These are phyloP conservation scores for Phylloscopus whistleri DNA, from an alignment of 2,113 vertebrate genomes.

Conservation along the genomic window DNA sequence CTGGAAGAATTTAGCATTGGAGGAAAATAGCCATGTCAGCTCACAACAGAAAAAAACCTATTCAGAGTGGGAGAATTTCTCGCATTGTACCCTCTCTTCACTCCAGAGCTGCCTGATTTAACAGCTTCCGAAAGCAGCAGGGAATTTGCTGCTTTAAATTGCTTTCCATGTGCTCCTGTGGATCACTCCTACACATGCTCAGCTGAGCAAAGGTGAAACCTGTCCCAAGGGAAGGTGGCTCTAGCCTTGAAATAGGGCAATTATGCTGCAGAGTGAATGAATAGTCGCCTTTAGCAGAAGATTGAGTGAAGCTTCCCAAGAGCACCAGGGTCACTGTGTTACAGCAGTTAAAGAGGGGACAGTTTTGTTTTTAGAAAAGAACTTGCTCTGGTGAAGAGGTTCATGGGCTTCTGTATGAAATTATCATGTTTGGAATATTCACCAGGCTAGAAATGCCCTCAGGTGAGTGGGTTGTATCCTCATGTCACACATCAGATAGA, in stretches of 20 bases:
- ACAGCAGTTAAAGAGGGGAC: background rate
- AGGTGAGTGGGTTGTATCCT: background rate
- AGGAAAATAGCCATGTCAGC: background rate
- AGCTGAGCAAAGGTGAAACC: slow-evolving; percentile 53
- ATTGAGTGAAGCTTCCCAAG: background rate
- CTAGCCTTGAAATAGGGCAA: slow-evolving; percentile 30
- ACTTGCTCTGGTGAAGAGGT: background rate
- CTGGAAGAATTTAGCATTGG: background rate
- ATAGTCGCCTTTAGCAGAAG: background rate
- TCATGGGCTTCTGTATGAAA: background rate
- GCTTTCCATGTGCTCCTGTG: slow-evolving; percentile 20
- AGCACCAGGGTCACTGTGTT: background rate
- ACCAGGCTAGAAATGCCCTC: background rate
- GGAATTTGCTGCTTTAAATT: slow-evolving; percentile 40
- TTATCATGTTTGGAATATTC: background rate
- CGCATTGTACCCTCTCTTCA: background rate
- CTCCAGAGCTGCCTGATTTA: background rate
- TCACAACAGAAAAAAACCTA: background rate
- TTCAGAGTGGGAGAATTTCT: background rate
- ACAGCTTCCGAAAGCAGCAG: slow-evolving; percentile 41
- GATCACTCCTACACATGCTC: background rate
- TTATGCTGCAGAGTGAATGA: slow-evolving; percentile 18
- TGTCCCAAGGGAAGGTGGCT: slow-evolving; percentile 46
- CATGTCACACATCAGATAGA: background rate
- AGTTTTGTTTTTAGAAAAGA: background rate